Evolutionary conservation across 2,797 vertebrate species (phyloP).

Genomic region (Gorsachius magnificus): DNA sequence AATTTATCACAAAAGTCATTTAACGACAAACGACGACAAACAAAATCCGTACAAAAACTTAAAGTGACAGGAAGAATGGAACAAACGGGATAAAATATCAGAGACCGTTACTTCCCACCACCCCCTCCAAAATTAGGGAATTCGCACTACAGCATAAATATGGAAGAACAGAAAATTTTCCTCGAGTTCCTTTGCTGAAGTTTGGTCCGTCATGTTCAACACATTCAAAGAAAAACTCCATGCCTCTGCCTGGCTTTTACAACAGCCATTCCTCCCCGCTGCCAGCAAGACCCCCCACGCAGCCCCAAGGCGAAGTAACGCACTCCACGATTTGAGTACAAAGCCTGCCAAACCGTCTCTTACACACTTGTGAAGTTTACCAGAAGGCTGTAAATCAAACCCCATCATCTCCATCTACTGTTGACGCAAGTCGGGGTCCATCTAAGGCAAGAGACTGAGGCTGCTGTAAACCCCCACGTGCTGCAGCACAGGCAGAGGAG

Average conservation of each 20-base stretch:
- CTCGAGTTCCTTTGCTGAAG: constrained; percentile 63
- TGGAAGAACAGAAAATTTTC: constrained; percentile 61
- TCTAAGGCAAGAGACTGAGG: not conserved
- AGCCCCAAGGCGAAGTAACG: not conserved
- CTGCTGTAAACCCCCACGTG: not conserved
- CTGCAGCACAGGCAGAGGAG: not conserved
- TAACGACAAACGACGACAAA: constrained; percentile 57
- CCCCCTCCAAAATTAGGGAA: not conserved
- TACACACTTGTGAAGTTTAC: not conserved
- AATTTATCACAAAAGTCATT: constrained; percentile 75
- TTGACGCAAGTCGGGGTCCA: not conserved
- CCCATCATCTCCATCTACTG: not conserved
- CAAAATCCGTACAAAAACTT: constrained; percentile 72
- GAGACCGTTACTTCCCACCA: not conserved
- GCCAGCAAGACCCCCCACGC: not conserved
- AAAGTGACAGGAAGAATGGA: constrained; percentile 24
- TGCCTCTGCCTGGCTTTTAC: constrained; percentile 27
- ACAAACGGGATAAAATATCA: not conserved
- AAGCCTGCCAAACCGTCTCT: not conserved
- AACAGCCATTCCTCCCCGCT: not conserved
- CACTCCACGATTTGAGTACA: not conserved
- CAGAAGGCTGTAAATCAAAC: not conserved
- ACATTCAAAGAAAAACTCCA: not conserved
- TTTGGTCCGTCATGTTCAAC: constrained; percentile 54
- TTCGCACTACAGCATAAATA: constrained; percentile 68